Conservation (phyloP, 2,888 invertebrate species). For the Ophion ventricosus region DNA sequence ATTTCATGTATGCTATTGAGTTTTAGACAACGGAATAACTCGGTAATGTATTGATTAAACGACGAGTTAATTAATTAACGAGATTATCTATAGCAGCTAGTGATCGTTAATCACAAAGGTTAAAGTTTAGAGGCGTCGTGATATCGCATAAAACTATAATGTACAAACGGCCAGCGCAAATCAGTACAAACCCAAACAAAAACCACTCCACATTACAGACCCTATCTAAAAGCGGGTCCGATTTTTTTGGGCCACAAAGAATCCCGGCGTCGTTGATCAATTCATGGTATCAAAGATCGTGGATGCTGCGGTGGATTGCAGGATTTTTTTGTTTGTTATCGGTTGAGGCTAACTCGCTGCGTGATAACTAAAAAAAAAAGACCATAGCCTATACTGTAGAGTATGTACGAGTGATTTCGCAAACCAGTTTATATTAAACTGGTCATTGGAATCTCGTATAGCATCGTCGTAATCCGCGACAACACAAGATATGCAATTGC, state of each 20-base stretch:
- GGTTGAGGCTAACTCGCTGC: not conserved
- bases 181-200: not conserved
- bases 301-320: not conserved
- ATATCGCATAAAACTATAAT: not conserved
- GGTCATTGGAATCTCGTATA: constrained; percentile 31
- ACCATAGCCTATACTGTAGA: not conserved
- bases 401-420: not conserved
- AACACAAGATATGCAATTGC: constrained; percentile 34
- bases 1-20: not conserved
- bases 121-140: not conserved
- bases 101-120: not conserved
- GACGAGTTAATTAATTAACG: not conserved
- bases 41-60: not conserved
- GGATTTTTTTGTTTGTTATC: not conserved
- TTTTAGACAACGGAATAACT: not conserved
- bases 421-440: constrained; percentile 31
- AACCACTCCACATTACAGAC: not conserved
- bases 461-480: constrained; percentile 36
- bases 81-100: not conserved
- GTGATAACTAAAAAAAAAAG: not conserved
- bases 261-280: not conserved
- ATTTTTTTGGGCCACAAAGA: too few relatives aligned
- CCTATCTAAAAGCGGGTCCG: not conserved
- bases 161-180: not conserved
- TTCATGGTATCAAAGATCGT: not conserved